These are phyloP conservation scores for Merodon equestris DNA, from an alignment of 2,888 invertebrate genomes.

Conservation along the genomic window DNA sequence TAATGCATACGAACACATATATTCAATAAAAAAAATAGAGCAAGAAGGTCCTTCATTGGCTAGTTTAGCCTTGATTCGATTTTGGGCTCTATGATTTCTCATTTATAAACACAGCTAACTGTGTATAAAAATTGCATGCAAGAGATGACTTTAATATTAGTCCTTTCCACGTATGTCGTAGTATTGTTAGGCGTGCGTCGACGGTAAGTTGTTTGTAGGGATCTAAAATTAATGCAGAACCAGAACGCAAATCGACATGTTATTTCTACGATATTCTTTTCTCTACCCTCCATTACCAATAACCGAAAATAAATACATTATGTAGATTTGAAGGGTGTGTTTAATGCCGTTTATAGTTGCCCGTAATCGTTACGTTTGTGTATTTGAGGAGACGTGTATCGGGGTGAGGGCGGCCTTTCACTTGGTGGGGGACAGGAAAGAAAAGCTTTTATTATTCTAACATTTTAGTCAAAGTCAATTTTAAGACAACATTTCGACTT, in stretches of 20 bases:
- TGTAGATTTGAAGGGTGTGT: conserved; percentile 66
- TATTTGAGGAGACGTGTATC: conserved; percentile 7
- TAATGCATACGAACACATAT: conserved; percentile 30
- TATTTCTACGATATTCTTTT: conserved; percentile 47
- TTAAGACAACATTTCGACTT: too few species aligned
- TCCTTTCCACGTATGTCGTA: not conserved
- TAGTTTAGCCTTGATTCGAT: conserved; percentile 14
- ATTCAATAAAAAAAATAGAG: conserved; percentile 11
- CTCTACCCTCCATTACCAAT: conserved; percentile 50
- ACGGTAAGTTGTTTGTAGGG: conserved; percentile 27
- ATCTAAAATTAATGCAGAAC: conserved; percentile 46
- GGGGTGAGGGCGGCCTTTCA: too few species aligned
- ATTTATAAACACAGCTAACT: conserved; percentile 8
- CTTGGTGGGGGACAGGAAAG: conserved; percentile 5
- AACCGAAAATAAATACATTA: conserved; percentile 65
- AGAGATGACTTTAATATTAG: conserved; percentile 26
- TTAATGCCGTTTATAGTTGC: conserved; percentile 64
- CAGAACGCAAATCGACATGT: conserved; percentile 63
- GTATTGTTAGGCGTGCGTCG: conserved; percentile 1
- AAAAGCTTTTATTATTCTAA: conserved; percentile 61
- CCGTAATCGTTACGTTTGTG: conserved; percentile 54
- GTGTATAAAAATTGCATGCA: conserved; percentile 55
- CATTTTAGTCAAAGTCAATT: conserved; percentile 26
- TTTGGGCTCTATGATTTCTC: conserved; percentile 22
- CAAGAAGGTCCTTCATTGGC: conserved; percentile 53